These are phyloP conservation scores for Brachyptera putata DNA, from an alignment of 2,888 invertebrate species.

Conservation along the genomic window DNA sequence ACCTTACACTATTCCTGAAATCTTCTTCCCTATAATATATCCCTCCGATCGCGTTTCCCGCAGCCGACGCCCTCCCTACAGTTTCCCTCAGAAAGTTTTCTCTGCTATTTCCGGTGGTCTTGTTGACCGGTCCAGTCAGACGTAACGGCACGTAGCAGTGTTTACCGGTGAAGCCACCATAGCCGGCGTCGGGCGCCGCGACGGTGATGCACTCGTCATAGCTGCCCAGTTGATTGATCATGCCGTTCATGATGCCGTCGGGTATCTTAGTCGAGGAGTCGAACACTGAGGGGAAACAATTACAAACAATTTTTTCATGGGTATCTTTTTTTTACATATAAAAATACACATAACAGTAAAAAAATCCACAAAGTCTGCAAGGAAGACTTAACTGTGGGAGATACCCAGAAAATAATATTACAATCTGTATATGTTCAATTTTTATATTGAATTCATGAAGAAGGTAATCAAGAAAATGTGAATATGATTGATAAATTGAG, in stretches of 20 bases:
- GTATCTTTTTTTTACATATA: neutral
- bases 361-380: too few relatives aligned
- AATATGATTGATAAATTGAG: too few relatives aligned
- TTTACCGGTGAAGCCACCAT: neutral
- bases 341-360: neutral
- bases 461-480: too few relatives aligned
- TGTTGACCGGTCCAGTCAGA: neutral
- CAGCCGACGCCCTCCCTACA: neutral
- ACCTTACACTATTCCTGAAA: neutral
- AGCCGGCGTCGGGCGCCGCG: neutral
- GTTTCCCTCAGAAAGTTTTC: neutral
- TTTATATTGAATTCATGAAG: too few relatives aligned
- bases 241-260: conserved; percentile 2
- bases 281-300: conserved; percentile 15
- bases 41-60: neutral
- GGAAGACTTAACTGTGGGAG: too few relatives aligned
- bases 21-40: neutral
- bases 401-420: too few relatives aligned
- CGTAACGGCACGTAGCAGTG: conserved; percentile 4
- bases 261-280: conserved; percentile 9
- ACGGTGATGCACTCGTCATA: conserved; percentile 5
- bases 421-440: too few relatives aligned
- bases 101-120: too few relatives aligned
- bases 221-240: neutral
- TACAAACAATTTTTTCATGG: neutral